Conservation (phyloP, 2,113 vertebrate genomes). For the Heterotilapia buettikoferi region DNA sequence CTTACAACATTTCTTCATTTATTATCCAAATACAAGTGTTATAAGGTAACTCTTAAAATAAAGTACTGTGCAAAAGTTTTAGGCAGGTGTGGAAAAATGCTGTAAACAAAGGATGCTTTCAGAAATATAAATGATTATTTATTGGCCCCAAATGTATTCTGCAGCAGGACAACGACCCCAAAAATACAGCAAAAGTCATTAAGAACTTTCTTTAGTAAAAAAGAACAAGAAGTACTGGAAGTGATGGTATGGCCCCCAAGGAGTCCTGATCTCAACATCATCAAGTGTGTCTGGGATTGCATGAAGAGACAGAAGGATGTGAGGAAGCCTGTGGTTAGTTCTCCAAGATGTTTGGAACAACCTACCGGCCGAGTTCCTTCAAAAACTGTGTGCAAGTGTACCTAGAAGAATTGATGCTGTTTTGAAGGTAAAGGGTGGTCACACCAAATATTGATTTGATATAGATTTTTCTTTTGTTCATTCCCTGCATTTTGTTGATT, state of each 20-base stretch:
- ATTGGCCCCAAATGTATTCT: not conserved
- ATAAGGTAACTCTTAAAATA: not conserved
- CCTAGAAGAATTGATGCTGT: not conserved
- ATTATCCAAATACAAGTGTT: not conserved
- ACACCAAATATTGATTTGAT: not conserved
- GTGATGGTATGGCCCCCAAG: not conserved
- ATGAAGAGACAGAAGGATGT: not conserved
- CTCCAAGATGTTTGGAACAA: not conserved
- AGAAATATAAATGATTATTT: not conserved
- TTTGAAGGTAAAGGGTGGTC: not conserved
- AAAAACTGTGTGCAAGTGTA: not conserved
- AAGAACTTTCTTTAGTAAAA: not conserved
- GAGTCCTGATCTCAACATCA: not conserved
- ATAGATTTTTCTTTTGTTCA: not conserved
- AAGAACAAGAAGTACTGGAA: not conserved
- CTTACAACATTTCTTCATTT: not conserved
- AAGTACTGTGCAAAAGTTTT: not conserved
- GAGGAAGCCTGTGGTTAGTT: not conserved
- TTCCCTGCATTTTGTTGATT: not conserved
- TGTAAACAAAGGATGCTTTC: not conserved
- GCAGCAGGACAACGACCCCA: not conserved
- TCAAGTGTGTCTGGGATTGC: not conserved
- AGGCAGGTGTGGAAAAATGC: not conserved
- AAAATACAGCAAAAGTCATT: not conserved
- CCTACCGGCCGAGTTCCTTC: not conserved